Percentiles rank a stretch among this genome's conserved stretches.
Conservation (phyloP, 2,888 invertebrate genomes). For the Meteorus cinctellus region DNA sequence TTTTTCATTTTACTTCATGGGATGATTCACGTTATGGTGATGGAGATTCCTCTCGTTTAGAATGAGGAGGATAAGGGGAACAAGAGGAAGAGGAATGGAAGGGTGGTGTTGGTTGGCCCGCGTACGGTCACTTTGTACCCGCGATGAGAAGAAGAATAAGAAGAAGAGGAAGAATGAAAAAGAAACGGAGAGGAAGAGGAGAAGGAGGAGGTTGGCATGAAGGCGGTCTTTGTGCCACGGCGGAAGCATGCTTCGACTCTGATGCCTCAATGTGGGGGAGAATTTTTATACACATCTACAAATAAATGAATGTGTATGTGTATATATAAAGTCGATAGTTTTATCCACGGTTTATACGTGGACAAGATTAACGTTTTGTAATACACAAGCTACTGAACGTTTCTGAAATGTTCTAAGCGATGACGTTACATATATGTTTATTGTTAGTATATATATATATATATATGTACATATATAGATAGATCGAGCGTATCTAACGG, state of each 20-base stretch:
- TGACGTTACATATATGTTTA: conserved; percentile 29
- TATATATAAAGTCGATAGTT: conserved; percentile 11
- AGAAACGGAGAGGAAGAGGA: not conserved
- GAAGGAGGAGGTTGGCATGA: conserved; percentile 54
- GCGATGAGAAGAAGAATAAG: conserved; percentile 9
- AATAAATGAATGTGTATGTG: not conserved
- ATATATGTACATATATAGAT: not conserved
- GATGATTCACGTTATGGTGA: conserved; percentile 48
- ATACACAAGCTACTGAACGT: conserved; percentile 1
- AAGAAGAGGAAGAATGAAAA: not conserved
- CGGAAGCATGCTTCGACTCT: conserved; percentile 70
- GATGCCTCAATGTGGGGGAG: conserved; percentile 50
- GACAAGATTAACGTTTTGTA: conserved; percentile 18
- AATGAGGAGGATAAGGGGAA: conserved; percentile 38
- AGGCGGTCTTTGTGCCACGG: conserved; percentile 67
- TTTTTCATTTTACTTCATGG: conserved; percentile 38
- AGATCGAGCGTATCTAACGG: conserved; percentile 46
- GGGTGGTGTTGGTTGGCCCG: conserved; percentile 38
- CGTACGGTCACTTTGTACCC: conserved; percentile 36
- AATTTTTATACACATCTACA: not conserved
- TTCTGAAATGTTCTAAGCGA: not conserved
- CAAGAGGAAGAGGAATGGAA: conserved; percentile 8
- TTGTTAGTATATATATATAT: not conserved
- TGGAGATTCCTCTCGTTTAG: conserved; percentile 22
- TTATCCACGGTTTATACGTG: conserved; percentile 21